Percentiles rank a stretch among this genome's conserved stretches.
These are phyloP conservation scores for Ctenodactylus gundi DNA, from an alignment of 2,113 vertebrate genomes.

Conservation along the genomic window DNA sequence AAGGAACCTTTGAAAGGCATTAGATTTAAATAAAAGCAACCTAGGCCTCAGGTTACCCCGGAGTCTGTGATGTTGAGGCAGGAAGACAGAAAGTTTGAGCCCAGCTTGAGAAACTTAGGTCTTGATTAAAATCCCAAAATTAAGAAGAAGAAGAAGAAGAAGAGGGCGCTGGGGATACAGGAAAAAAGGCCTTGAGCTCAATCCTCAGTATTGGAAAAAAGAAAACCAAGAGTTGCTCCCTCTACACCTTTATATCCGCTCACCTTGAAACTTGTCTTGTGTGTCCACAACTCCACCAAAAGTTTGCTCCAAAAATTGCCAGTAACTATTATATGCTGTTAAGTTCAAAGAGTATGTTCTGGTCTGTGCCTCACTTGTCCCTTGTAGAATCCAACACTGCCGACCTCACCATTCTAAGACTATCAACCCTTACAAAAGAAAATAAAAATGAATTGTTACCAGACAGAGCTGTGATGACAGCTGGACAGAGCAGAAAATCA, in stretches of 20 bases:
- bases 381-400: neutral
- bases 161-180: neutral
- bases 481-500: neutral
- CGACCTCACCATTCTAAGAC: too few relatives aligned
- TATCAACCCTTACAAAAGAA: neutral
- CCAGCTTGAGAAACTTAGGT: neutral
- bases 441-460: neutral
- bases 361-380: neutral
- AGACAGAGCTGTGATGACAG: neutral
- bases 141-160: neutral
- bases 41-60: too few relatives aligned
- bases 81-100: neutral
- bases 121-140: neutral
- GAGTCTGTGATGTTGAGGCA: neutral
- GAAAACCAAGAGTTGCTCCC: neutral
- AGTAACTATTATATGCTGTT: fast-evolving
- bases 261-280: too few relatives aligned
- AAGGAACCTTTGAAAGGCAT: too few relatives aligned
- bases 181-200: neutral
- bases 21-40: too few relatives aligned
- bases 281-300: fast-evolving
- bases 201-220: neutral
- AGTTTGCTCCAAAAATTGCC: neutral
- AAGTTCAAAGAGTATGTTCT: neutral
- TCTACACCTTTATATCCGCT: neutral